Evolutionary conservation across 2,113 vertebrate species (phyloP).

Genomic region (Coregonus clupeaformis): DNA sequence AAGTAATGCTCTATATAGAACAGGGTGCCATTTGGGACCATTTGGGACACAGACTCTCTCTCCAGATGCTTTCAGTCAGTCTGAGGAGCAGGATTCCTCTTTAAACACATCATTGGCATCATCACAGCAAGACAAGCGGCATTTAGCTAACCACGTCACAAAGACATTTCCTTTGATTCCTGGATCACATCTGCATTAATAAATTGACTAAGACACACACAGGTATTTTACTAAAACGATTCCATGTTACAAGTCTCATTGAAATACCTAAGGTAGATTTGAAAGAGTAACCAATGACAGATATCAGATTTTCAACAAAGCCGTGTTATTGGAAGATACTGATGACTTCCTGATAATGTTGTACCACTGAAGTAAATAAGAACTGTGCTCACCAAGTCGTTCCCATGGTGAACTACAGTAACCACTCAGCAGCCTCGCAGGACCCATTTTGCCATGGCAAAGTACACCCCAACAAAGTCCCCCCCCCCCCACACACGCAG

Average conservation of each 20-base stretch:
- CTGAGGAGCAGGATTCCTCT: conserved; percentile 38
- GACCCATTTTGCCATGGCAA: conserved; percentile 42
- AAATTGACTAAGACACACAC: not conserved
- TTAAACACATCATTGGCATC: conserved; percentile 36
- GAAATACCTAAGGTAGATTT: not conserved
- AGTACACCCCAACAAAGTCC: conserved; percentile 27
- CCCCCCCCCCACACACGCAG: conserved; percentile 9
- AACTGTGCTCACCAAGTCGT: conserved; percentile 72
- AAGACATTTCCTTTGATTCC: conserved; percentile 10
- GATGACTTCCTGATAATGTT: not conserved
- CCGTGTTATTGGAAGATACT: not conserved
- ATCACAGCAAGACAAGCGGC: conserved; percentile 20
- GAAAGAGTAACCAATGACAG: not conserved
- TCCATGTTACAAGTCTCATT: not conserved
- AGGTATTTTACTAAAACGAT: not conserved
- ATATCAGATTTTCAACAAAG: not conserved
- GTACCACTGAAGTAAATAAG: not conserved
- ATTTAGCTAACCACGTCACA: not conserved
- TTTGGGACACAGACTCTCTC: not conserved
- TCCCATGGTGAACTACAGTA: conserved; percentile 67
- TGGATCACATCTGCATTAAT: not conserved
- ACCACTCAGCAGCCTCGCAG: conserved; percentile 48
- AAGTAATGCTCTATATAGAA: too few relatives aligned
- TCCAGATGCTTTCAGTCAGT: conserved; percentile 42
- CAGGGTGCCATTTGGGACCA: too few relatives aligned